A percentile compares a stretch with the other conserved stretches of the same genome.
Evolutionary conservation across 2,888 invertebrate genomes (phyloP).

Genomic region (Diaperis boleti): DNA sequence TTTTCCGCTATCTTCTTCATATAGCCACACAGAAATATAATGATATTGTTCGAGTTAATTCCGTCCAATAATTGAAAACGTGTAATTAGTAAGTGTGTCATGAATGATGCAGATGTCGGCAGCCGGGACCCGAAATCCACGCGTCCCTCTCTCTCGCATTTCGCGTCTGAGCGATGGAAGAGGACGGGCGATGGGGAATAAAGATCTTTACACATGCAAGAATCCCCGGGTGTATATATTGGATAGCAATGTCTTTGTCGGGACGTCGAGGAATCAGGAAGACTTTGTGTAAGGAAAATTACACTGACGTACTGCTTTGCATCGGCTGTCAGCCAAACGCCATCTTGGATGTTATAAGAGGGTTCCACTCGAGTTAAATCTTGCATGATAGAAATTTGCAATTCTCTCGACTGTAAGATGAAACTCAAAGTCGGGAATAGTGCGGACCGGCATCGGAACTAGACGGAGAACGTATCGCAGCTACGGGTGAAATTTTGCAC

Average conservation of each 20-base stretch:
- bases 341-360: constrained; percentile 54
- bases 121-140: not conserved
- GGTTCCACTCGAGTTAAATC: constrained; percentile 52
- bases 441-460: constrained; percentile 1
- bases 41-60: constrained; percentile 15
- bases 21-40: constrained; percentile 17
- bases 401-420: constrained; percentile 55
- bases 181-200: constrained; percentile 7
- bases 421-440: constrained; percentile 49
- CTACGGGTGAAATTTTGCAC: no score
- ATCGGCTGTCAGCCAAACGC: constrained; percentile 46
- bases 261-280: constrained; percentile 30
- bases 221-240: constrained; percentile 20
- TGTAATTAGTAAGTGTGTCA: constrained; percentile 34
- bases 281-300: constrained; percentile 32
- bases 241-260: constrained; percentile 29
- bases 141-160: not conserved
- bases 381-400: constrained; percentile 59
- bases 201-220: constrained; percentile 19
- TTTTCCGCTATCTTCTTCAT: constrained; percentile 24
- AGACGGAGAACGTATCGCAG: no score
- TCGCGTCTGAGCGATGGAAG: not conserved
- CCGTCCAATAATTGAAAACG: constrained; percentile 19
- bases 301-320: constrained; percentile 33
- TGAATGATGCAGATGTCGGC: constrained; percentile 32